Evolutionary conservation across 2,797 vertebrate species (phyloP), one percentile per base, ranked within the genome.

Genomic region (Crenuchus spilurus): DNA sequence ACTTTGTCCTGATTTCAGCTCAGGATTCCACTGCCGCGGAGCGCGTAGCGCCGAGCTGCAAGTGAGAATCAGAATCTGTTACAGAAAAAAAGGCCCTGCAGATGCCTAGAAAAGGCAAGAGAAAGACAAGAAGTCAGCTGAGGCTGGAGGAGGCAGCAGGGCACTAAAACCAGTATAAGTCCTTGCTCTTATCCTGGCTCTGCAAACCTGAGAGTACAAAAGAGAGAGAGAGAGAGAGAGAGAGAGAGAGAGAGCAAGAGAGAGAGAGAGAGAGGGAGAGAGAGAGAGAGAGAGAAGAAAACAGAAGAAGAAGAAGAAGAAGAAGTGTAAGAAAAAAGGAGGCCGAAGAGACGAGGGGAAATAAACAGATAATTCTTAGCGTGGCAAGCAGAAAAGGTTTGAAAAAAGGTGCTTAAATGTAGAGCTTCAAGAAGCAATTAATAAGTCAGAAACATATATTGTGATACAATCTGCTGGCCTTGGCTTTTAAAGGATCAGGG

Each of bases 111-210:
- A n/a, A 75, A 87, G 87, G 71, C 87, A 91, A n/a, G 87, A 93
- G 87, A 91, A 75, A 81, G 87, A 90, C 93, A 55, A 92, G 78
- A 89, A 85, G 87, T 87, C 86, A 85, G 87, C 84, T 63, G 87
- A 87, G 72, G 88, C 86, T 86, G 83, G 84, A 70, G 70, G 48
- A 51, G n/a, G 87, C 83, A 60, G 86, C 87, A 86, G 76, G 86
- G 87, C 86, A 90, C 92, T 97, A 99, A 96, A 98, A 98, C 96
- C 96, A 98, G 91, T 96, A 97, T 84, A 98, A 93, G 87, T 98
- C 95, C 94, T 98, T 97, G 95, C 90, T 96, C 93, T 98, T 98
- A 89, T 99, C 95, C 94, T 95, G 96, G 84, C 92, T 89, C 89
- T 95, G 95, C 86, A 98, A 93, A 98, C 95, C 96, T 99, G 94